phyloP scores from a whole-genome alignment of 2,113 vertebrate genomes.

The Corydoras sp. region DNA sequence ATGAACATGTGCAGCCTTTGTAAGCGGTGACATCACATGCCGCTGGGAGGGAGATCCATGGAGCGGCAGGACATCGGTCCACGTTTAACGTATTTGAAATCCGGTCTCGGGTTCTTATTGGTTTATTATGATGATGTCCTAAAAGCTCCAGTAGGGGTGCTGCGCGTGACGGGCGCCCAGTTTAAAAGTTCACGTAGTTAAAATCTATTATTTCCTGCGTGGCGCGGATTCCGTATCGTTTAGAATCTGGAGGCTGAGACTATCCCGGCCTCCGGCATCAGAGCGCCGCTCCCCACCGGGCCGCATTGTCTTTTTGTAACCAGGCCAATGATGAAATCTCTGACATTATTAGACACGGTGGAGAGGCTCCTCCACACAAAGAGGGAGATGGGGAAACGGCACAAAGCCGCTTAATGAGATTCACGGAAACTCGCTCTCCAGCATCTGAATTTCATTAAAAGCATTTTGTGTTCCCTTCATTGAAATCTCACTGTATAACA shows the following conservation, averaged over 20 bases:
- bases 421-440: conserved; percentile 58
- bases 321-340: conserved; percentile 68
- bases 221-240: not conserved
- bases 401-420: conserved; percentile 75
- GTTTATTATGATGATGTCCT: no score
- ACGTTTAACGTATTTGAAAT: no score
- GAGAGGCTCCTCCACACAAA: conserved; percentile 60
- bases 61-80: no score
- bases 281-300: conserved; percentile 40
- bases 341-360: conserved; percentile 65
- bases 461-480: conserved; percentile 69
- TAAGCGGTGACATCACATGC: no score
- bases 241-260: not conserved
- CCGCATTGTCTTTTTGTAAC: conserved; percentile 65
- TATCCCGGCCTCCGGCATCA: not conserved
- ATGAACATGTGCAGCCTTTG: no score
- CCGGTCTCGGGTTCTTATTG: no score
- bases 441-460: conserved; percentile 74
- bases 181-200: no score
- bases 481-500: conserved; percentile 73
- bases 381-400: conserved; percentile 57
- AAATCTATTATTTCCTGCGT: not conserved
- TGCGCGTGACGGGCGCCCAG: no score
- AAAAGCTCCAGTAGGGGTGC: no score
- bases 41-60: no score